Evolutionary conservation across 2,113 vertebrate species (phyloP), one percentile per base, ranked within the genome.

Genomic region (Triplophysa tibetana): DNA sequence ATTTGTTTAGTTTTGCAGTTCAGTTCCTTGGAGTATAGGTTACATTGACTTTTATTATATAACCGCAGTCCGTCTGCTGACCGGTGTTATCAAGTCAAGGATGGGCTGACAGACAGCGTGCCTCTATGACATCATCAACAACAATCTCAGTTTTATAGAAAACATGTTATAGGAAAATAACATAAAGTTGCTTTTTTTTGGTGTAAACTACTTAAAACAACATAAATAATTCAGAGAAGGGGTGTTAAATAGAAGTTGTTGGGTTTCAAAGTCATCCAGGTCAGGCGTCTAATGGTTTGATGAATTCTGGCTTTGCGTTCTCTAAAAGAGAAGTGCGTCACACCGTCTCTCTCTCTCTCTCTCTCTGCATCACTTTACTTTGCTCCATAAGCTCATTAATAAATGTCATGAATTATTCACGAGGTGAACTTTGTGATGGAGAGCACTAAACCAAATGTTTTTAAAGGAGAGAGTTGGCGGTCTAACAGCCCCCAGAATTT

Each of bases 331-430:
- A 52, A 17, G 60, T 11, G 26, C 29, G 23, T 68, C 73, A 60
- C 13, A 2, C 26, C 3, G 0, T 29, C 26, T 29, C 26, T 29
- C 61, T 38, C 33, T 38, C 33, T 38, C 33, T 19, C 19, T 50
- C 65, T 65, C 68, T 58, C 16, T 24, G 68, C 77, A 70, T 78
- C 69, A 62, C 41, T 72, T 61, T 43, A 78, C 74, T 64, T 26
- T 66, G 60, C 43, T 80, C 77, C 82, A 76, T 80, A 84, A 52
- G 70, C 81, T 84, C 79, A 86, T 86, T 84, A 86, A 84, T 84
- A 86, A 84, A 78, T 45, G 1, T 26, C 60, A 84, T 86, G 78
- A 45, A 79, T 86, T 82, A 86, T 84, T 78, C 78, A 86, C 70
- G 7, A 70, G 26, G 54, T 29, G 14, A 45, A 61, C 41, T 66